phyloP scores from a whole-genome alignment of 2,113 vertebrate genomes.

The Carassius auratus region DNA sequence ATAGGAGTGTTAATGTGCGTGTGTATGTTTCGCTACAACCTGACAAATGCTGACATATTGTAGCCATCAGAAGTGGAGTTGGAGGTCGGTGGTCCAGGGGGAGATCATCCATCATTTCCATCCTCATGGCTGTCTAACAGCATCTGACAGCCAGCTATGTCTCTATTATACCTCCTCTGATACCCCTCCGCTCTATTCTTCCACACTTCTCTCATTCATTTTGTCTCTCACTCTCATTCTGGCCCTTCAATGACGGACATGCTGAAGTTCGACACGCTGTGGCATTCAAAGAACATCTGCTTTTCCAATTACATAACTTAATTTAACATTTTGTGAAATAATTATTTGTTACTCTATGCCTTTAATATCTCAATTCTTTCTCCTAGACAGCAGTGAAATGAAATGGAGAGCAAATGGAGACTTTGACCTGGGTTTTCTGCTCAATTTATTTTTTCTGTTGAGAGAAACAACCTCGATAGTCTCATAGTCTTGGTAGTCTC shows the following conservation, averaged over 20 bases:
- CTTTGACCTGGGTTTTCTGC: not conserved
- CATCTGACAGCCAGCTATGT: slow-evolving; percentile 43
- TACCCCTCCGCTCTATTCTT: slow-evolving; percentile 25
- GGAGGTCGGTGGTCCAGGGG: slow-evolving; percentile 34
- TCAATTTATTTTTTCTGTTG: not conserved
- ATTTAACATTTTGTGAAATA: not conserved
- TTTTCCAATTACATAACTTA: slow-evolving; percentile 16
- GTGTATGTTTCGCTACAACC: slow-evolving; percentile 27
- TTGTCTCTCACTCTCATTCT: slow-evolving; percentile 32
- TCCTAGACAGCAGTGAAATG: not conserved
- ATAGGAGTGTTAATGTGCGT: slow-evolving; percentile 23
- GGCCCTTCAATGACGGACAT: not conserved
- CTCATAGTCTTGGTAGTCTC: not conserved
- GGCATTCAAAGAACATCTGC: slow-evolving; percentile 5
- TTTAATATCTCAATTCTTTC: not conserved
- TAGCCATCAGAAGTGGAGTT: slow-evolving; percentile 38
- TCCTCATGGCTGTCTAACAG: slow-evolving; percentile 44
- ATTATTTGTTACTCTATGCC: not conserved
- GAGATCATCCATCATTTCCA: slow-evolving; percentile 50
- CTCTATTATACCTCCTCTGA: slow-evolving; percentile 45
- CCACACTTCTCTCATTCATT: slow-evolving; percentile 34
- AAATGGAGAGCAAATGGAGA: not conserved
- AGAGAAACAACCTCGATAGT: not conserved
- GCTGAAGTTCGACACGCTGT: slow-evolving; percentile 3
- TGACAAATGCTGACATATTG: slow-evolving; percentile 50